These are phyloP conservation scores for Danaus plexippus DNA, from an alignment of 1,140 invertebrate species.

Conservation along the genomic window DNA sequence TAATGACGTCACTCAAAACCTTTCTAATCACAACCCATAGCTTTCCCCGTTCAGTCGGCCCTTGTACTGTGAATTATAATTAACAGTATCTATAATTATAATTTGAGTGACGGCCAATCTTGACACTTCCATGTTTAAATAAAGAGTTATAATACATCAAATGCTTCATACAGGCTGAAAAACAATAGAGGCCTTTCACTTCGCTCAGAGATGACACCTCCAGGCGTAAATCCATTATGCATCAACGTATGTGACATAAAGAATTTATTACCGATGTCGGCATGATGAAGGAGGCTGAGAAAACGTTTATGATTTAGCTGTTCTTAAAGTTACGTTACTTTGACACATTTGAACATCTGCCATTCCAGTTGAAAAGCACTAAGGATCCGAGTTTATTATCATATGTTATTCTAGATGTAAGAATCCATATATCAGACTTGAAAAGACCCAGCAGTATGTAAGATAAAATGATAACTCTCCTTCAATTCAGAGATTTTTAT, in stretches of 20 bases:
- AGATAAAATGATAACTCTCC: too few relatives aligned
- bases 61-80: constrained; percentile 35
- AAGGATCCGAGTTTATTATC: too few relatives aligned
- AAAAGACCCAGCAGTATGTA: too few relatives aligned
- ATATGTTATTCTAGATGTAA: too few relatives aligned
- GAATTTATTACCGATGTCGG: constrained; percentile 48
- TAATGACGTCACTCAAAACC: constrained; percentile 21
- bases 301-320: constrained; percentile 11
- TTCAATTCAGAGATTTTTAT: too few relatives aligned
- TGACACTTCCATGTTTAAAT: constrained; percentile 6
- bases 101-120: constrained; percentile 22
- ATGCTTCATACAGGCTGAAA: background rate
- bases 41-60: constrained; percentile 28
- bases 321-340: constrained; percentile 5
- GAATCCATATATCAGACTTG: too few relatives aligned
- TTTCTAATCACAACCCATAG: constrained; percentile 28
- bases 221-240: constrained; percentile 44
- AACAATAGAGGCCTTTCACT: constrained; percentile 18
- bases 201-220: constrained; percentile 27
- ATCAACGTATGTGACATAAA: constrained; percentile 47
- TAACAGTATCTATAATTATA: constrained; percentile 41
- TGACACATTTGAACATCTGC: background rate
- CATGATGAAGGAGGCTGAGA: constrained; percentile 37
- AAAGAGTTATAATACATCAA: too few relatives aligned
- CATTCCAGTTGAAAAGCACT: too few relatives aligned